Evolutionary conservation across 1,140 invertebrate species (phyloP).

Genomic region (Caerostris extrusa): DNA sequence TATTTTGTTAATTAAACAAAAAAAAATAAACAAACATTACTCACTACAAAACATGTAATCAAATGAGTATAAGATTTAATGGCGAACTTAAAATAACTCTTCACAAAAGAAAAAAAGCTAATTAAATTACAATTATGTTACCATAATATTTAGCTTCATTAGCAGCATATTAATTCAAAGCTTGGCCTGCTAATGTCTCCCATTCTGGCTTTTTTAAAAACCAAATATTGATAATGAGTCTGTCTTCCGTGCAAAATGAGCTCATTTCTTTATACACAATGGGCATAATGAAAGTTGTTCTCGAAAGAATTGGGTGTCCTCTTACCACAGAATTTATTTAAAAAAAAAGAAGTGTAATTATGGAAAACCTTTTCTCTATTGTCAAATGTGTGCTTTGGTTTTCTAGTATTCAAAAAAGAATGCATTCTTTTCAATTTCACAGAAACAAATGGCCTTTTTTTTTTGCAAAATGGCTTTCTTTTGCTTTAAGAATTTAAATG

Average conservation of each 20-base stretch:
- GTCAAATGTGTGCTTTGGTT: neutral
- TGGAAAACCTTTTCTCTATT: neutral
- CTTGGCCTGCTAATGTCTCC: neutral
- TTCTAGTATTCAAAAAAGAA: neutral
- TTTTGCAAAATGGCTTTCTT: neutral
- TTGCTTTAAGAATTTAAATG: neutral
- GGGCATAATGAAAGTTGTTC: neutral
- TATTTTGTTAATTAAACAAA: too few relatives aligned
- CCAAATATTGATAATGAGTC: neutral
- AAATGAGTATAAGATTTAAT: too few relatives aligned
- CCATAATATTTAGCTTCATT: neutral
- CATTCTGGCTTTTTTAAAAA: neutral
- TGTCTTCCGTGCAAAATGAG: neutral
- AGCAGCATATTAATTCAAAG: neutral
- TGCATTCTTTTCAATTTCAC: neutral
- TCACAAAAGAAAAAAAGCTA: neutral
- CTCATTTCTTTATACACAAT: neutral
- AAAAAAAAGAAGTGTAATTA: neutral
- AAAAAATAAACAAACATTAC: too few relatives aligned
- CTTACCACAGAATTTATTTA: neutral
- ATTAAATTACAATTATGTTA: neutral
- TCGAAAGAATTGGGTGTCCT: neutral
- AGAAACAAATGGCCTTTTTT: neutral
- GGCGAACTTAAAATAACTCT: neutral
- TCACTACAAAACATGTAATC: too few relatives aligned